Evolutionary conservation across 1,140 invertebrate genomes (phyloP), one percentile per base, ranked within the genome.

Genomic region (Hyles euphorbiae): DNA sequence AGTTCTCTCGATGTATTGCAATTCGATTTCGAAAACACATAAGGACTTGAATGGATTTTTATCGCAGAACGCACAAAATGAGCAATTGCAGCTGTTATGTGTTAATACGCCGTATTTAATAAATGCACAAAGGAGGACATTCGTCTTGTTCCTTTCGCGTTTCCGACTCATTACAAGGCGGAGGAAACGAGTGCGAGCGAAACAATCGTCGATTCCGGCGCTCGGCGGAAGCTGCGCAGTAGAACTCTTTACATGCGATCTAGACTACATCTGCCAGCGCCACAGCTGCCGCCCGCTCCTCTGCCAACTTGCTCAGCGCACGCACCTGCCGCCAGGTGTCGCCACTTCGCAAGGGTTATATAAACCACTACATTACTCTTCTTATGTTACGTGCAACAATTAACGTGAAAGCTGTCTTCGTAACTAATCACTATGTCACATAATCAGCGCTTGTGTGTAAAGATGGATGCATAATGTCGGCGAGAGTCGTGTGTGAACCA

Each of bases 211-310:
- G 65, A 83, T 84, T 84, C 82, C 81, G 83, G 81, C 58, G 68
- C 65, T 59, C 73, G 74, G 70, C 83, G 83, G 83, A 87, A 85
- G 74, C 83, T 72, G 83, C 61, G 72, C 68, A 67, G 72, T 72
- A 75, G 75, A 71, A 76, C 78, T 85, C 74, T 78, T 82, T 68
- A 84, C 82, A 78, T 84, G 79, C 75, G 74, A 85, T 81, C 81
- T 81, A 83, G 79, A 85, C 74, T 75, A 73, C 85, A 88, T 85
- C 83, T 88, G 85, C 81, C 82, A 66, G 65, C 78, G 78, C 79
- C 80, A 79, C 82, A 85, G 82, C 83, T 86, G 83, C 79, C 76
- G 22, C 22, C 22, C 69, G 77, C 78, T 82, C 74, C 70, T 78
- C 75, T 61, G 65, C 68, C 63, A 65, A 75, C 67, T 56, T 67